These are phyloP conservation scores for Onthophagus taurus DNA, from an alignment of 1,140 invertebrate species.

Conservation along the genomic window DNA sequence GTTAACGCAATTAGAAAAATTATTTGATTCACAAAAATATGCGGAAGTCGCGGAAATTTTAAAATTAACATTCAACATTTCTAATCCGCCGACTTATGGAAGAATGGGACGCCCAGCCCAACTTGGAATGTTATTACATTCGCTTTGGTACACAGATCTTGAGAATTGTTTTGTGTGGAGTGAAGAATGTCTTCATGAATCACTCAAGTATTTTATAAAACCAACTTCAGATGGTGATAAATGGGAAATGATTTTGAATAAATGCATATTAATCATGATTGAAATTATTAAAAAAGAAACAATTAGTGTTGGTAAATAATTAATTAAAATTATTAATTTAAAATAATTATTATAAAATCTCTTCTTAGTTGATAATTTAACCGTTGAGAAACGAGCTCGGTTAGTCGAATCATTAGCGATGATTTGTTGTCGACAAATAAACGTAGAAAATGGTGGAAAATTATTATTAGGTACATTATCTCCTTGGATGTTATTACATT, in stretches of 20 bases:
- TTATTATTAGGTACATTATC: slow-evolving; percentile 61
- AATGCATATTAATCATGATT: slow-evolving; percentile 57
- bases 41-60: slow-evolving; percentile 55
- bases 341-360: not conserved
- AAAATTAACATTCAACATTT: slow-evolving; percentile 41
- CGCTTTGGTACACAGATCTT: slow-evolving; percentile 51
- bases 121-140: slow-evolving; percentile 56
- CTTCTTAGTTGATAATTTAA: slow-evolving; percentile 41
- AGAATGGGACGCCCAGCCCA: slow-evolving; percentile 44
- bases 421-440: slow-evolving; percentile 64
- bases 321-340: not conserved
- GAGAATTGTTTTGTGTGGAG: slow-evolving; percentile 67
- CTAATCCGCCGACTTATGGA: slow-evolving; percentile 33
- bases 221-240: slow-evolving; percentile 35
- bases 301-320: slow-evolving; percentile 37
- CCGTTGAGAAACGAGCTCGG: slow-evolving; percentile 46
- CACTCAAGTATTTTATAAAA: slow-evolving; percentile 40
- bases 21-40: slow-evolving; percentile 53
- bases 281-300: slow-evolving; percentile 53
- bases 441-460: slow-evolving; percentile 49
- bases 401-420: slow-evolving; percentile 67
- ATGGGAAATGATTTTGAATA: slow-evolving; percentile 55
- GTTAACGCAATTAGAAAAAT: slow-evolving; percentile 44
- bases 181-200: slow-evolving; percentile 54
- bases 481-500: slow-evolving; percentile 80